Base-by-base conservation (phyloP, 2,888 invertebrate genomes). In the Plagodis pulveraria region DNA sequence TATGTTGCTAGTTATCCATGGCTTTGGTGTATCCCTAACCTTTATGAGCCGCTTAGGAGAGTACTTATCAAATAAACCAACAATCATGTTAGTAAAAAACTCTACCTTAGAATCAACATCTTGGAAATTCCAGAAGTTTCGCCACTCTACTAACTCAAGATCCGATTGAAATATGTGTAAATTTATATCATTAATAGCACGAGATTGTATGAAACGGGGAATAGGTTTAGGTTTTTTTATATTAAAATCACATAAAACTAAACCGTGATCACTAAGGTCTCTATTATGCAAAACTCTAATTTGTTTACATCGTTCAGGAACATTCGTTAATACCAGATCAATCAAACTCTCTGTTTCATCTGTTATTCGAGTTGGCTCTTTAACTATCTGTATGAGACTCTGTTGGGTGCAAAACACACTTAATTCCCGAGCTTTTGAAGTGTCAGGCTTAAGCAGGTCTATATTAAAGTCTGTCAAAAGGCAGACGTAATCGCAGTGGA, bases 381-480 rank as follows among this genome's bases (percentile, higher is more conserved):
- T 42, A 0, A 55, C 55, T 8, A 55, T 5, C 32, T 47, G 48
- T 1, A 33, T 32, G 7, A 55, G 42, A 10, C n/a, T 36, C 7
- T 10, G 12, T 4, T 55, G 55, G 0, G 34, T 7, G 4, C 9
- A 48, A 22, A 55, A 55, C 5, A 22, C 22, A 32, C 8, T 10
- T 10, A 55, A 10, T 32, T 55, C 48, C 5, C n/a, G 9, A 36
- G 42, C 22, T 10, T 48, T 48, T 7, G 12, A 9, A 5, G 5
- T 35, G 8, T 62, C 40, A 4, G 54, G 9, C 8, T 12, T 12
- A 6, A 56, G n/a, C 0, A 65, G n/a, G 9, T 67, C 51, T 0
- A 63, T 42, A 45, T 67, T 67, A 40, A 67, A 53, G 11, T 68
- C 67, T 0, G 58, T 46, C 2, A 67, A 8, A 1, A 70, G 2